Evolutionary conservation across 1,140 invertebrate species (phyloP), one percentile per base, ranked within the genome.

Genomic region (Drosophila kohkoa): DNA sequence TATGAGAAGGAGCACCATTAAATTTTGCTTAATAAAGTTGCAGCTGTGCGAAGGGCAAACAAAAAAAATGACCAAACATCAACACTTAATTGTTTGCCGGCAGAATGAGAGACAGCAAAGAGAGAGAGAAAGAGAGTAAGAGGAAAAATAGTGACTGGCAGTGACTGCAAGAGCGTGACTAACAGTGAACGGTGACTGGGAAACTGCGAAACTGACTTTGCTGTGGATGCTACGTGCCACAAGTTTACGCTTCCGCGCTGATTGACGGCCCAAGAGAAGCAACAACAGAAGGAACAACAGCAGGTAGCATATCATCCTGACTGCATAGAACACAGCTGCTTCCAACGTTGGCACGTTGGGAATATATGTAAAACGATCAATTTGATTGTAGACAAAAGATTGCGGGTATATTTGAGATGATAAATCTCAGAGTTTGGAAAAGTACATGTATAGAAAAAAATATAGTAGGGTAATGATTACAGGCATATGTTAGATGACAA

Each of bases 1-100:
- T 2, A 3, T 8, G 7, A 10, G 16, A 15, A 57, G 45, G 25
- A 43, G 35, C 30, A 43, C 81, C 86, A 89, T 89, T 89, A 89
- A 89, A 89, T 86, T 86, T 90, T 79, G 87, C 86, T 89, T 89
- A 89, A 89, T 89, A 90, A 89, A 89, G 86, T 89, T 89, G 86
- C 86, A 89, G 86, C 86, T 90, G 86, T 25, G 51, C 64, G 43
- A 48, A 57, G 57, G 16, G 52, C 52, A 45, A 73, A 55, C 10
- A 64, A 55, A 89, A 89, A 88, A 89, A 86, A 86, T 82, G 69
- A 69, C 73, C 70, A 77, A 85, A 76, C 86, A 89, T 89, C 86
- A 89, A 83, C 86, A 89, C 86, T 89, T 89, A 90, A 89, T 89
- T 89, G 86, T 89, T 89, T 79, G 51, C 28, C 62, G n/a, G 48